Conservation (phyloP, 2,888 invertebrate genomes). For the Aromia moschata region DNA sequence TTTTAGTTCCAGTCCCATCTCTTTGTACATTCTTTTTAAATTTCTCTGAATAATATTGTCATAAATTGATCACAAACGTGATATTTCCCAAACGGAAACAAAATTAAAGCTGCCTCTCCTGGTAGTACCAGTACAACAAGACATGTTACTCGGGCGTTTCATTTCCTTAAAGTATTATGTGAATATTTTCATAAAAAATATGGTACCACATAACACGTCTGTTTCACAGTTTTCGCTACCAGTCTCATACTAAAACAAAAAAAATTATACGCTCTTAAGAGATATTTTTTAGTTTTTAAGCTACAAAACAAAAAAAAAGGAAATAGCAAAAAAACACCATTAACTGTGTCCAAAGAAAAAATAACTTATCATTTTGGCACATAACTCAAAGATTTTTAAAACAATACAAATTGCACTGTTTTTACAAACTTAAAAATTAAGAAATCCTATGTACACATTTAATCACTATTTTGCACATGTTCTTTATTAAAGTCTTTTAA, state of each 20-base stretch:
- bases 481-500: slow-evolving; percentile 36
- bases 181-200: slow-evolving; percentile 11
- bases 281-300: slow-evolving; percentile 13
- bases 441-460: slow-evolving; percentile 45
- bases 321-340: slow-evolving; percentile 23
- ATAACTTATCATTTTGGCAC: slow-evolving; percentile 48
- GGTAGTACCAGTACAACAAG: slow-evolving; percentile 11
- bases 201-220: background rate
- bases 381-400: slow-evolving; percentile 37
- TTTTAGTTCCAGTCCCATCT: slow-evolving; percentile 56
- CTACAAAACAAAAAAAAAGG: slow-evolving; percentile 37
- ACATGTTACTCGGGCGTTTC: slow-evolving; percentile 4
- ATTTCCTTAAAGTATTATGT: slow-evolving; percentile 6
- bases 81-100: slow-evolving; percentile 40
- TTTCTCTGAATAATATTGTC: slow-evolving; percentile 45
- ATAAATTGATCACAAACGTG: slow-evolving; percentile 45
- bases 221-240: slow-evolving; percentile 24
- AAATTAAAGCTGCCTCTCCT: slow-evolving; percentile 55
- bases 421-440: slow-evolving; percentile 38
- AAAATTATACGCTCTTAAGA: slow-evolving; percentile 5
- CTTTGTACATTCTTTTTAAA: slow-evolving; percentile 45
- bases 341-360: slow-evolving; percentile 37
- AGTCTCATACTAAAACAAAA: slow-evolving; percentile 8
- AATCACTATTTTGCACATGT: slow-evolving; percentile 47
- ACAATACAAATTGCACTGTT: slow-evolving; percentile 45